Evolutionary conservation across 53 echinoderm and acorn worm species (phyloP), one percentile per base, ranked within the genome.

Genomic region (Echinometra lucunter): DNA sequence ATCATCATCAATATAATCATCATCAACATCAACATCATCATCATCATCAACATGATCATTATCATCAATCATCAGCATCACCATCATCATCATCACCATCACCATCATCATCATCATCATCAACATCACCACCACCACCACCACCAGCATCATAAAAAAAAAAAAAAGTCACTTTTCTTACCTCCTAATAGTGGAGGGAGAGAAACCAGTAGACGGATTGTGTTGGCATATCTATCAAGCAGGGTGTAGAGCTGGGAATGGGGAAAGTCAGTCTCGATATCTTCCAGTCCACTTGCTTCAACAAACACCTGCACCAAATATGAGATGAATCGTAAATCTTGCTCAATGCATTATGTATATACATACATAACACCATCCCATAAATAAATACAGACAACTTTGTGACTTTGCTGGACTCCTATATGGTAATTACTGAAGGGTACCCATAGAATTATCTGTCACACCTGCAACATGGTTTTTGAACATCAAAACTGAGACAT

Each of bases 171-270:
- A 85, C 18, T 13, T 1, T 72, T 88, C 88, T 94, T 91, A 98
- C 98, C 96, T 85, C 89, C 74, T 87, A 56, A 72, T 11, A 67
- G 88, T 27, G 97, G 96, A 57, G 98, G 99, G 74, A 98, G 94
- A 1, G 99, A 94, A 17, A 99, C 96, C 72, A 96, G 96, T 44
- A 98, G 89, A 74, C 98, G 95, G 69, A 99, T 99, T 7, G 99
- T 99, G 94, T 99, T 97, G 44, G 99, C 99, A 93, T 96, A 91
- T 93, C 97, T 96, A 85, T 99, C 99, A 23, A 99, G 95, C 47
- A 99, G 93, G 67, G 95, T 92, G 94, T 96, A 95, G 40, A 99
- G 94, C 83, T 89, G 96, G 49, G 99, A 98, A 25, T 96, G 89
- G 11, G 94, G 93, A 75, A 99, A 98, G 18, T 95, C 75, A 32